phyloP scores from a whole-genome alignment of 2,113 vertebrate species.

The Pangasianodon gigas region DNA sequence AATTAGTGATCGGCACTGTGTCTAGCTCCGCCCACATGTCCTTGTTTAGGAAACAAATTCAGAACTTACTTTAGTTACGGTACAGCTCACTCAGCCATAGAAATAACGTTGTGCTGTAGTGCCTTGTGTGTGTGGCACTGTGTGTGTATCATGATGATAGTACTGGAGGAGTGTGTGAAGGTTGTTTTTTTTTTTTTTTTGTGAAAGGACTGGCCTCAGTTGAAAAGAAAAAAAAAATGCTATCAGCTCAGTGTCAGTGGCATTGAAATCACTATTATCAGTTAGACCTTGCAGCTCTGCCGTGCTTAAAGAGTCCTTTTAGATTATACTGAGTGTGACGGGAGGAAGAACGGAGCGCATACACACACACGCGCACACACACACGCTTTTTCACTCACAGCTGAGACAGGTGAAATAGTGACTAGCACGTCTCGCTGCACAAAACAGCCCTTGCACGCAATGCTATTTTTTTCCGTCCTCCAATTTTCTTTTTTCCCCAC shows the following conservation, averaged over 20 bases:
- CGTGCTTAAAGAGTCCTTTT: constrained; percentile 40
- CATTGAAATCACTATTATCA: constrained; percentile 54
- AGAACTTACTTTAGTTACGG: background rate
- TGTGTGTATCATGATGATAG: background rate
- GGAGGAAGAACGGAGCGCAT: constrained; percentile 1
- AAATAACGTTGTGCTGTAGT: background rate
- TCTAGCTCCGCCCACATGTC: background rate
- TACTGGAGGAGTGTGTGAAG: constrained; percentile 11
- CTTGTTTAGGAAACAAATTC: background rate
- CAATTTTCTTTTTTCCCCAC: background rate
- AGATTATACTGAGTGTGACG: constrained; percentile 34
- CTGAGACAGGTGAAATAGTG: constrained; percentile 50
- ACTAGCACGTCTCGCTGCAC: constrained; percentile 46
- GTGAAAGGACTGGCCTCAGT: background rate
- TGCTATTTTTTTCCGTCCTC: background rate
- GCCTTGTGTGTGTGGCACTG: background rate
- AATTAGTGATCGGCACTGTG: background rate
- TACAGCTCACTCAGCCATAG: background rate
- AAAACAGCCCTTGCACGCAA: constrained; percentile 13
- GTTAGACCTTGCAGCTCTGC: constrained; percentile 38
- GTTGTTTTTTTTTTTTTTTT: constrained; percentile 26
- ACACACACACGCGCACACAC: constrained; percentile 38
- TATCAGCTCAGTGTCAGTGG: constrained; percentile 46
- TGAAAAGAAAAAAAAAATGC: constrained; percentile 11
- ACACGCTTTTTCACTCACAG: constrained; percentile 40